Evolutionary conservation across 2,888 invertebrate genomes (phyloP).

Genomic region (Oegoconia quadripuncta): DNA sequence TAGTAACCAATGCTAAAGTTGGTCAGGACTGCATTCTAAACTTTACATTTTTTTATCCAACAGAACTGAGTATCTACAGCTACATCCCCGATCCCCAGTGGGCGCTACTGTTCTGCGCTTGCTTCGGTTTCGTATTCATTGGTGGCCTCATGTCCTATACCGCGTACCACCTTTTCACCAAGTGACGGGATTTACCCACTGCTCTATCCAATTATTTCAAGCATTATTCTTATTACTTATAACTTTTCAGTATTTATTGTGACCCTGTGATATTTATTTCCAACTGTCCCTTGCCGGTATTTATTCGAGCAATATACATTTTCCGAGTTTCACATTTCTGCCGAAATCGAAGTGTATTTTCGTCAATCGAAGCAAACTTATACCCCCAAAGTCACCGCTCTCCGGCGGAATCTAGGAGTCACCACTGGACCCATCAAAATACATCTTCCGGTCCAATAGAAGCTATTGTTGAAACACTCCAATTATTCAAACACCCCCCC

Average conservation of each 20-base stretch:
- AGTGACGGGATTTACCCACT: no score
- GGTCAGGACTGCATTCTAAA: no score
- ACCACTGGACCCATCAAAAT: neutral
- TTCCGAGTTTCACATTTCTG: no score
- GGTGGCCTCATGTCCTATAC: slow-evolving; percentile 83
- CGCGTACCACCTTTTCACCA: slow-evolving; percentile 68
- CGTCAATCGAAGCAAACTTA: neutral
- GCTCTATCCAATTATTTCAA: no score
- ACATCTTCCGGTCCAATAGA: neutral
- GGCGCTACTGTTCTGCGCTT: slow-evolving; percentile 79
- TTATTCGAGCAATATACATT: no score
- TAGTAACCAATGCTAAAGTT: no score
- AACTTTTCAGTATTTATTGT: no score
- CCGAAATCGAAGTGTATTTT: no score
- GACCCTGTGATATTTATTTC: no score
- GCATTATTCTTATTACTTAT: no score
- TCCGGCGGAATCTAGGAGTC: neutral
- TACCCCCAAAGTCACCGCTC: neutral
- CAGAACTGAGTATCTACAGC: slow-evolving; percentile 72
- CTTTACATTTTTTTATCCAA: slow-evolving; percentile 23
- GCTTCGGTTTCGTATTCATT: slow-evolving; percentile 81
- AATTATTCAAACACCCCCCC: neutral
- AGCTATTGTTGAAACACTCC: neutral
- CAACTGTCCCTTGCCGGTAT: no score
- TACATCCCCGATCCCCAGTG: slow-evolving; percentile 78